These are phyloP conservation scores for Pseudomyrmex pallidus DNA, from an alignment of 1,140 invertebrate genomes.

Conservation along the genomic window DNA sequence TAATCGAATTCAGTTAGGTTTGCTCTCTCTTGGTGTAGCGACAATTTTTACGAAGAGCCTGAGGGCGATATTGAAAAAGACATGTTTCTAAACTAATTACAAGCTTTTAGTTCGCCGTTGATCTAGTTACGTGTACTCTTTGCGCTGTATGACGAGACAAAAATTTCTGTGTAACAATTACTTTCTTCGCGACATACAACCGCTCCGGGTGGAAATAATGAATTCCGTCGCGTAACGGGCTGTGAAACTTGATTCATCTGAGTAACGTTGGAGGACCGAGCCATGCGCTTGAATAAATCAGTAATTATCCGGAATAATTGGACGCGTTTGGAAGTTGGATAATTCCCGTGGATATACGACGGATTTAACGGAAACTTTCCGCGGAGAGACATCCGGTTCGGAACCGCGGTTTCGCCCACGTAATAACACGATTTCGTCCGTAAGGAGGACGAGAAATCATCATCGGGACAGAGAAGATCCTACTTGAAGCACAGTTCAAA, in stretches of 20 bases:
- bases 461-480: conserved; percentile 15
- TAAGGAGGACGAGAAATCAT: not conserved
- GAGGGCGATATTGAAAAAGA: not conserved
- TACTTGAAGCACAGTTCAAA: conserved; percentile 3
- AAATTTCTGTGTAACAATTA: not conserved
- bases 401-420: not conserved
- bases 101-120: not conserved
- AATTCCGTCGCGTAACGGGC: conserved; percentile 3
- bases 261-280: conserved; percentile 2
- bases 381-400: not conserved
- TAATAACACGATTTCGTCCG: conserved; percentile 37
- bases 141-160: not conserved
- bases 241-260: not conserved
- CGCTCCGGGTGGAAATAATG: not conserved
- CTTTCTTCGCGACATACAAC: not conserved
- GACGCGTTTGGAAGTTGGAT: conserved; percentile 39
- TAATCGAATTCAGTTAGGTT: not conserved
- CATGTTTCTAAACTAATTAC: not conserved
- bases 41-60: not conserved
- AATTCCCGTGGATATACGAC: conserved; percentile 12
- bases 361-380: conserved; percentile 19
- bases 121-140: not conserved
- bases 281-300: conserved; percentile 30
- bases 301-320: conserved; percentile 59
- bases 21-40: not conserved